phyloP scores from a whole-genome alignment of 2,888 invertebrate genomes.

The Agapostemon virescens region DNA sequence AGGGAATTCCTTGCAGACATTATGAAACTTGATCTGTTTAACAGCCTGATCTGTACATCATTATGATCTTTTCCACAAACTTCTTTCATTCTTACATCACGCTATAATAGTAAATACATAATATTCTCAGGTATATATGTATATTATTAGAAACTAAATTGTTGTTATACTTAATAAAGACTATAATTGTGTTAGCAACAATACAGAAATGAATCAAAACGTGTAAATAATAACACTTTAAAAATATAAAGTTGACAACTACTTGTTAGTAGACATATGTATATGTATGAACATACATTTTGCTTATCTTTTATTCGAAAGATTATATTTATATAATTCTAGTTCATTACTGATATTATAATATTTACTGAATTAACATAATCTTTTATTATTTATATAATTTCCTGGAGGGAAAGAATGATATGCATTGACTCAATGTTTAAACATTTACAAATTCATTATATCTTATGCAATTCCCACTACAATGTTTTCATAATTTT shows the following conservation, averaged over 20 bases:
- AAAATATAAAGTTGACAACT: constrained; percentile 57
- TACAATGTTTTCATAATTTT: constrained; percentile 14
- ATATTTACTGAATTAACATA: constrained; percentile 64
- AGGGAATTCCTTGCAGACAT: constrained; percentile 5
- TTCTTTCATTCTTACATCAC: not conserved
- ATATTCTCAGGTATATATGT: constrained; percentile 21
- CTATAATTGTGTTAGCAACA: constrained; percentile 43
- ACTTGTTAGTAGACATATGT: constrained; percentile 62
- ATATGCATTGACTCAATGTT: constrained; percentile 72
- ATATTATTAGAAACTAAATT: constrained; percentile 35
- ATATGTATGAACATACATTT: constrained; percentile 48
- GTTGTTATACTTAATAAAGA: constrained; percentile 38
- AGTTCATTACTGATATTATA: constrained; percentile 67
- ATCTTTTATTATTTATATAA: constrained; percentile 59
- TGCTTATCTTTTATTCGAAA: constrained; percentile 46
- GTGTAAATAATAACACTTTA: constrained; percentile 53
- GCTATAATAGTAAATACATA: constrained; percentile 8
- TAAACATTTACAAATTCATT: constrained; percentile 29
- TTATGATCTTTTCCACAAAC: constrained; percentile 2
- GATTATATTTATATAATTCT: constrained; percentile 65
- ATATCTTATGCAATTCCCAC: constrained; percentile 36
- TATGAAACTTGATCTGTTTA: constrained; percentile 27
- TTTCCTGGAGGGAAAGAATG: constrained; percentile 71
- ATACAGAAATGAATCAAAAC: constrained; percentile 57
- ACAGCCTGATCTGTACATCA: constrained; percentile 7